phyloP scores from a whole-genome alignment of 1,140 invertebrate species.

The Acromyrmex echinatior region DNA sequence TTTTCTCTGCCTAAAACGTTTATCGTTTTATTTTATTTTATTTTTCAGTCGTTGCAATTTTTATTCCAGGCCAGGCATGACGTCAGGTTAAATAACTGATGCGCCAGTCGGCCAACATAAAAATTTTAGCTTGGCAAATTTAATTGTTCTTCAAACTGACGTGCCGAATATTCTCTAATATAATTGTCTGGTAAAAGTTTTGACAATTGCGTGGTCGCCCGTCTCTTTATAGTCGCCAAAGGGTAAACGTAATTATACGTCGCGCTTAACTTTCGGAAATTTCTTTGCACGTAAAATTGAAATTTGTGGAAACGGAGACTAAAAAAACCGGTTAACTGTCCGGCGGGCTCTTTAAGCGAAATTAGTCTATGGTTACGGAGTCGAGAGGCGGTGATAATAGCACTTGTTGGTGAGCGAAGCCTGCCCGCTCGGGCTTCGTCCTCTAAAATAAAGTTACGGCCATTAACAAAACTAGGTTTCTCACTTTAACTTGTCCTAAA shows the following conservation, averaged over 20 bases:
- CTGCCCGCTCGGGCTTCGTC: slow-evolving; percentile 46
- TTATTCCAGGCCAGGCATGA: neutral
- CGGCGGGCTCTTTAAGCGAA: slow-evolving; percentile 53
- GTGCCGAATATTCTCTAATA: neutral
- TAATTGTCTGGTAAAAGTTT: slow-evolving; percentile 14
- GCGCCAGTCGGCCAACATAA: neutral
- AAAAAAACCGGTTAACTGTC: slow-evolving; percentile 54
- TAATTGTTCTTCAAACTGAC: slow-evolving; percentile 12
- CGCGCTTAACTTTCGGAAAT: slow-evolving; percentile 55
- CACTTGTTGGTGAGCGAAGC: slow-evolving; percentile 53
- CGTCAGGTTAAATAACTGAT: neutral
- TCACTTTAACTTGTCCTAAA: slow-evolving; percentile 61
- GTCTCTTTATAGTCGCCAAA: neutral
- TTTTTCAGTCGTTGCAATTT: neutral
- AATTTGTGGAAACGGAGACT: slow-evolving; percentile 46
- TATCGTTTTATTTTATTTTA: slow-evolving; percentile 1
- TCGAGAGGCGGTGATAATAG: slow-evolving; percentile 60
- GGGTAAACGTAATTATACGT: slow-evolving; percentile 44
- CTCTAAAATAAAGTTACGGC: slow-evolving; percentile 56
- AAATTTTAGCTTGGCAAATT: neutral
- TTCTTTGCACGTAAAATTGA: slow-evolving; percentile 63
- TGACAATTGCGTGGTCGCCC: neutral
- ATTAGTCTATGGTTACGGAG: slow-evolving; percentile 63
- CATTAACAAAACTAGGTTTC: slow-evolving; percentile 64
- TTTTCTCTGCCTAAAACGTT: neutral